Evolutionary conservation across 2,888 invertebrate genomes (phyloP).

Genomic region (Scrobipalpa atriplicella): DNA sequence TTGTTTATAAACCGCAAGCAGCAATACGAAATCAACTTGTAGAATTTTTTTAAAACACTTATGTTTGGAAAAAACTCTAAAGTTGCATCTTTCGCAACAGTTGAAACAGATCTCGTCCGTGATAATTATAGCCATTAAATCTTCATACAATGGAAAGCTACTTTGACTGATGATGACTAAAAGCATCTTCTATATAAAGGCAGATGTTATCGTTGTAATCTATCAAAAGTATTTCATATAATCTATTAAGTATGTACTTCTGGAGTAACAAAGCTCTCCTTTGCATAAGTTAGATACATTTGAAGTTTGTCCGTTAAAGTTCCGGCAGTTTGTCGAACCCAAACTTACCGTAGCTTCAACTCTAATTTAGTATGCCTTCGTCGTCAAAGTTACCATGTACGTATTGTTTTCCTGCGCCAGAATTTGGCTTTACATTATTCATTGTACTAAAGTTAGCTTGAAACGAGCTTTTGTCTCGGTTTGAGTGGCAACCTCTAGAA

Average conservation of each 20-base stretch:
- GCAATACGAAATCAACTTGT: no score
- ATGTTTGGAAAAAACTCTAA: no score
- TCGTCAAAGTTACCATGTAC: conserved; percentile 22
- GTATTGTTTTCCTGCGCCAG: conserved; percentile 36
- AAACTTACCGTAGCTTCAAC: conserved; percentile 31
- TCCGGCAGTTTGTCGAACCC: conserved; percentile 32
- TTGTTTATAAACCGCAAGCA: no score
- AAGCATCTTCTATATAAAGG: no score
- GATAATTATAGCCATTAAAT: no score
- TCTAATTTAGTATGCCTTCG: conserved; percentile 30
- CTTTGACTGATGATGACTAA: no score
- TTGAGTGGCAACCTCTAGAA: conserved; percentile 5
- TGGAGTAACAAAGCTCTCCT: not conserved
- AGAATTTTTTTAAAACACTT: no score
- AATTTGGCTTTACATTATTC: conserved; percentile 44
- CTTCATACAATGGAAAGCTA: no score
- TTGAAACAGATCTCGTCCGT: no score
- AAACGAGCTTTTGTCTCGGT: conserved; percentile 24
- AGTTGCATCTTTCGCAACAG: no score
- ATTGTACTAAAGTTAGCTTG: conserved; percentile 30
- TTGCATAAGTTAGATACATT: not conserved
- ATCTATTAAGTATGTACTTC: not conserved
- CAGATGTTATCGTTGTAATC: not conserved
- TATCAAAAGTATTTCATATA: no score
- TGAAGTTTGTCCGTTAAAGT: conserved; percentile 22